Conservation (phyloP, 1,140 invertebrate genomes). For the Drosophila virilis region DNA sequence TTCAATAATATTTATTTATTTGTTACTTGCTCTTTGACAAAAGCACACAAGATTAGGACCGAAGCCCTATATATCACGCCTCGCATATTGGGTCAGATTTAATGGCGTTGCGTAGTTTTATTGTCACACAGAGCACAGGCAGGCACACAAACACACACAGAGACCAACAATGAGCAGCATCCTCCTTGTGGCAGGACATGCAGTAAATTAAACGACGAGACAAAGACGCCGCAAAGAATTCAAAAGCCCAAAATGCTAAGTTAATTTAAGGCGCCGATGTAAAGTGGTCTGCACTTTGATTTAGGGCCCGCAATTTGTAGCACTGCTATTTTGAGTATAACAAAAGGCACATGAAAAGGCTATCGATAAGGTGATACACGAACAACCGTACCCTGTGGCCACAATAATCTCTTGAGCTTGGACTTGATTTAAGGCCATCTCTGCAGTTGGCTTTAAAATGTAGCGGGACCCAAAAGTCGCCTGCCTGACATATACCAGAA, state of each 20-base stretch:
- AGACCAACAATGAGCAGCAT: background rate
- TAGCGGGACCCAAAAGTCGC: too few relatives aligned
- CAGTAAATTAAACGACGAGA: conserved; percentile 59
- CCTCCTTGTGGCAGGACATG: conserved; percentile 27
- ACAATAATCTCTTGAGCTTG: conserved; percentile 14
- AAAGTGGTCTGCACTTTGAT: conserved; percentile 56
- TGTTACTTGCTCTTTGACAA: conserved; percentile 79
- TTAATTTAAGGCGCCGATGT: conserved; percentile 67
- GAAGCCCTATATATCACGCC: conserved; percentile 64
- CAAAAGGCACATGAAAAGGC: background rate
- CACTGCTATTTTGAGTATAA: conserved; percentile 4
- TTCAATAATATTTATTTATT: conserved; percentile 83
- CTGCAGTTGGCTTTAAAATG: conserved; percentile 7
- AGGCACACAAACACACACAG: conserved; percentile 7
- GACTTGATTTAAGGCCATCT: conserved; percentile 10
- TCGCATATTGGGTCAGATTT: conserved; percentile 66
- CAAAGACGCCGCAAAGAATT: conserved; percentile 51
- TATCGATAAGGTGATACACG: conserved; percentile 21
- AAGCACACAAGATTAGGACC: conserved; percentile 70
- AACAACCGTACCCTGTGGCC: background rate
- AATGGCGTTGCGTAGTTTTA: conserved; percentile 58
- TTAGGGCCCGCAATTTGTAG: conserved; percentile 55
- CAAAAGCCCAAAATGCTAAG: conserved; percentile 46
- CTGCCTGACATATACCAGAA: too few relatives aligned
- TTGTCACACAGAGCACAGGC: conserved; percentile 30